These are phyloP conservation scores for Microtus oregoni DNA, from an alignment of 2,113 vertebrate species.

Conservation along the genomic window DNA sequence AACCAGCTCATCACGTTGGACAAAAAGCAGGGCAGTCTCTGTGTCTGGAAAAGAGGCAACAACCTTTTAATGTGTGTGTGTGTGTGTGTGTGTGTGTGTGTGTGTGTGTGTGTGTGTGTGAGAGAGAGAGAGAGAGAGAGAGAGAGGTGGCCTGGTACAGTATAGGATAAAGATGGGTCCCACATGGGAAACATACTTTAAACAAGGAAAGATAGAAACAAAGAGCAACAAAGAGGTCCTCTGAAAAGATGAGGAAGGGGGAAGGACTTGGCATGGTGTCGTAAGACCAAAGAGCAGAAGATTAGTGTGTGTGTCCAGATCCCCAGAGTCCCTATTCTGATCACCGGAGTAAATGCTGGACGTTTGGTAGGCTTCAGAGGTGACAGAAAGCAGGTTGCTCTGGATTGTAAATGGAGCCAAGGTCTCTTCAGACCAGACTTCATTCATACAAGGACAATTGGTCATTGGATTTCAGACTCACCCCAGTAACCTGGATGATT, in stretches of 20 bases:
- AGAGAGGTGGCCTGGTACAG: neutral
- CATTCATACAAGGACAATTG: neutral
- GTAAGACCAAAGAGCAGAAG: fast-evolving
- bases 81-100: no score
- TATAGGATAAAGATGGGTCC: neutral
- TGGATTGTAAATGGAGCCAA: neutral
- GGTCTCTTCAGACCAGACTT: neutral
- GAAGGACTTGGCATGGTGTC: neutral
- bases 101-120: no score
- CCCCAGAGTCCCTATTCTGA: neutral
- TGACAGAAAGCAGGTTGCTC: neutral
- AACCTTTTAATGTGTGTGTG: no score
- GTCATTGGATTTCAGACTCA: neutral
- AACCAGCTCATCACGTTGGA: no score
- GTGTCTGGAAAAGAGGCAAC: no score
- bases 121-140: no score
- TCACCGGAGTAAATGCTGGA: neutral
- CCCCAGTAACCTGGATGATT: neutral
- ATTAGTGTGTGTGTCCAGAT: neutral
- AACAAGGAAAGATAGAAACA: neutral
- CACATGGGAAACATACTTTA: neutral
- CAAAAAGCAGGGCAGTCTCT: no score
- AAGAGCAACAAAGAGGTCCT: neutral
- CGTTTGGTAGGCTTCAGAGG: neutral
- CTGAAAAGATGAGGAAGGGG: neutral